Base-by-base conservation (phyloP, 2,888 invertebrate species). In the Drosophila atroscutellata region DNA sequence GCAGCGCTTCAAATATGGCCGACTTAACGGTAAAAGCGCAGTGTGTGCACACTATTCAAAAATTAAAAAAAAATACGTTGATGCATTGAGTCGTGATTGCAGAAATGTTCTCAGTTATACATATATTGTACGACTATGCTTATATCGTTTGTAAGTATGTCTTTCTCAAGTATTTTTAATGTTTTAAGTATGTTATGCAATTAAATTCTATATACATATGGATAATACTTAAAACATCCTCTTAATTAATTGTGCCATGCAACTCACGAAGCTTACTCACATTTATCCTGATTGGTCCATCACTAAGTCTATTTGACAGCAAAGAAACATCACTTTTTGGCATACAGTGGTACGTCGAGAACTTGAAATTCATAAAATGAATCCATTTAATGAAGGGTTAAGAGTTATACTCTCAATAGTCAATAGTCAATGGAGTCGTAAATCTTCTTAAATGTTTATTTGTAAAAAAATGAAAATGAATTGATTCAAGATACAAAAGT, bases 11-110 rank as follows among this genome's bases (percentile, higher is more conserved):
- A 80, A 77, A 62, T 45, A 81, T 80, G 77, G 72, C 66, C 32
- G 80, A 26, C 47, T 5, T 76, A 81, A 81, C 86, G 80, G 80
- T 59, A 34, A 67, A 28, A 15, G 13, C 8, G 20, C 72, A 72
- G 57, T 47, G 56, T 26, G 63, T 50, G 30, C 68, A 67, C 34
- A 56, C 47, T 42, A 49, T 26, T 15, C 8, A 39, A 39, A 56
- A 24, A 7, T 2, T 32, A 5, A 3, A 7, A 6, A 36, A 13
- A 26, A 37, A n/a, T 15, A 18, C 7, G 13, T 20, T 45, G 7
- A 45, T 4, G 13, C 8, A 8, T 1, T 20, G 7, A 24, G 8
- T 24, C 15, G 45, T 15, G 13, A 24, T 45, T 24, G 15, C 8
- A 8, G 24, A 45, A 45, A 45, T 26, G 8, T 6, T 18, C 6